Base-by-base conservation (phyloP, 2,888 invertebrate species). In the Drosophila putrida region DNA sequence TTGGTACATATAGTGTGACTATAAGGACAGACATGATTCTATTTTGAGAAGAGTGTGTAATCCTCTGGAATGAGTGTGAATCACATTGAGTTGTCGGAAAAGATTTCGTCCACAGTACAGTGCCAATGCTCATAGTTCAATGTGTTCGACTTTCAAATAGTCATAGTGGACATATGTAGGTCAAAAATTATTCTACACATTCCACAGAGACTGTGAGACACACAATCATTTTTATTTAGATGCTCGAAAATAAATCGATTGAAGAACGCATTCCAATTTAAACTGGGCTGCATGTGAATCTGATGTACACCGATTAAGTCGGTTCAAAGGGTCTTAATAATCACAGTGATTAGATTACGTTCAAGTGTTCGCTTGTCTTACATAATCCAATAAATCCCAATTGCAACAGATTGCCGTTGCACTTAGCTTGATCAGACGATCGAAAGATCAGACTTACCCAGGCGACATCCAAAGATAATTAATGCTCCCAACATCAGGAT, bases 211-310 rank as follows among this genome's bases (percentile, higher is more conserved):
- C 25, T 53, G 39, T 31, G 27, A 36, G 4, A 13, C 33, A 28
- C 57, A 86, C 82, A 87, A 78, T 87, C 85, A 75, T 39, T 73
- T 75, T 75, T 79, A 87, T 75, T 87, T 75, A 74, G 65, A 59
- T 54, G 57, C 65, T 73, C 59, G 59, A 61, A 68, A 63, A 63
- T 64, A 50, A 62, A 27, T 47, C 55, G 49, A 28, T 41, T 31
- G 33, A 4, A 38, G 39, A 54, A 20, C 59, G 43, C 36, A 68
- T 68, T 44, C 38, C 41, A 15, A 62, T 53, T 64, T 35, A 39
- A 9, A n/a, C 2, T 15, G 11, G 38, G 20, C 6, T 57, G 57
- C 59, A 60, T 67, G 35, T 68, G 68, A 65, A 76, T 69, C 53
- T 63, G 74, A 76, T 77, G 54, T 8, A 31, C 31, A 25, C 46